phyloP scores from a whole-genome alignment of 2,113 vertebrate species.

The Dromiciops gliroides region DNA sequence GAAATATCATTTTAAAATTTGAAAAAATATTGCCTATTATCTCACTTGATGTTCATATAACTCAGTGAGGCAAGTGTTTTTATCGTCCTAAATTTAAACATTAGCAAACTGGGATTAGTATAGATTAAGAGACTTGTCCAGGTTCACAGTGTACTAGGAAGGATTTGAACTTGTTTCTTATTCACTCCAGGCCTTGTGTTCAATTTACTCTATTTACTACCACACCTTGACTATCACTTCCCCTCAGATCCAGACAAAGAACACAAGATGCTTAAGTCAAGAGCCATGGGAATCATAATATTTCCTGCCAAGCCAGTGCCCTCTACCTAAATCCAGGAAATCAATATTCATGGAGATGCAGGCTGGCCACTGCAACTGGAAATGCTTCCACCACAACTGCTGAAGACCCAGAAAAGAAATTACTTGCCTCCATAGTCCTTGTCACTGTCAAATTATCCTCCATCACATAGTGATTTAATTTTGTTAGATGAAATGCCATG shows the following conservation, averaged over 20 bases:
- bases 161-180: neutral
- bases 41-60: neutral
- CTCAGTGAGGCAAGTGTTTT: neutral
- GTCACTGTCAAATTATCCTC: no score
- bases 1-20: slow-evolving; percentile 50
- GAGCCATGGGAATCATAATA: no score
- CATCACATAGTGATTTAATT: no score
- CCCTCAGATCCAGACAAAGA: neutral
- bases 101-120: neutral
- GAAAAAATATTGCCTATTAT: neutral
- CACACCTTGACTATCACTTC: neutral
- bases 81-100: neutral
- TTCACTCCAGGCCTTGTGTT: neutral
- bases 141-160: neutral
- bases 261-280: neutral
- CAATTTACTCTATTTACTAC: neutral
- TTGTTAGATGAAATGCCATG: no score
- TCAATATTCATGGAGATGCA: no score
- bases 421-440: no score
- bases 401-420: no score
- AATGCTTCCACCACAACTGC: no score
- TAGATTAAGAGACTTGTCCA: neutral
- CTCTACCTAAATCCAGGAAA: no score
- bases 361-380: no score
- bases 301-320: no score